Percentiles rank a stretch among this genome's conserved stretches.
Conservation (phyloP, 2,797 vertebrate species). For the Orestias chungarensis region DNA sequence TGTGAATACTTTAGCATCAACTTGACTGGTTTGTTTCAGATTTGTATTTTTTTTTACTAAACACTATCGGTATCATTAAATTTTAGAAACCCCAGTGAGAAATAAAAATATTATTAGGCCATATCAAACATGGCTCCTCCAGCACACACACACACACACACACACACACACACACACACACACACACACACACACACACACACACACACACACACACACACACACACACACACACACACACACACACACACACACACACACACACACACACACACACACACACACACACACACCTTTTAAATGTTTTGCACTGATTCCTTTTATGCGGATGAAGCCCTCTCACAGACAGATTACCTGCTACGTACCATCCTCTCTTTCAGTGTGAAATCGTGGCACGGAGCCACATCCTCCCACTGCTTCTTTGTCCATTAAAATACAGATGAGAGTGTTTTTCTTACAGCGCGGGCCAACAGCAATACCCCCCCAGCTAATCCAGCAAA, state of each 20-base stretch:
- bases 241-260: background rate
- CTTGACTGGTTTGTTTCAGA: conserved; percentile 48
- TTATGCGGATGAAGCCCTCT: conserved; percentile 80
- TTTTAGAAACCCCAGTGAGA: conserved; percentile 54
- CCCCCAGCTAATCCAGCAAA: conserved; percentile 80
- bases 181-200: background rate
- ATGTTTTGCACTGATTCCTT: conserved; percentile 80
- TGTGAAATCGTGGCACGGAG: conserved; percentile 78
- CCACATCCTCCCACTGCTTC: conserved; percentile 83
- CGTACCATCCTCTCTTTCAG: conserved; percentile 78
- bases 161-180: conserved; percentile 22
- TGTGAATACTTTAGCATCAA: background rate
- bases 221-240: conserved; percentile 35
- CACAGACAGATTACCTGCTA: conserved; percentile 84
- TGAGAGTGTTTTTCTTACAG: conserved; percentile 81
- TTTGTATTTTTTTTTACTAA: conserved; percentile 30
- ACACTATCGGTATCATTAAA: conserved; percentile 52
- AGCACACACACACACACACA: conserved; percentile 22
- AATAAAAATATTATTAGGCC: conserved; percentile 70
- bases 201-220: conserved; percentile 15
- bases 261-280: conserved; percentile 9
- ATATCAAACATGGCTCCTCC: conserved; percentile 61
- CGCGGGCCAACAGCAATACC: conserved; percentile 79
- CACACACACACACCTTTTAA: conserved; percentile 63
- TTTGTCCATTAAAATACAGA: conserved; percentile 84